Base-by-base conservation (phyloP, 1,140 invertebrate genomes). In the Cyphomyrmex costatus region DNA sequence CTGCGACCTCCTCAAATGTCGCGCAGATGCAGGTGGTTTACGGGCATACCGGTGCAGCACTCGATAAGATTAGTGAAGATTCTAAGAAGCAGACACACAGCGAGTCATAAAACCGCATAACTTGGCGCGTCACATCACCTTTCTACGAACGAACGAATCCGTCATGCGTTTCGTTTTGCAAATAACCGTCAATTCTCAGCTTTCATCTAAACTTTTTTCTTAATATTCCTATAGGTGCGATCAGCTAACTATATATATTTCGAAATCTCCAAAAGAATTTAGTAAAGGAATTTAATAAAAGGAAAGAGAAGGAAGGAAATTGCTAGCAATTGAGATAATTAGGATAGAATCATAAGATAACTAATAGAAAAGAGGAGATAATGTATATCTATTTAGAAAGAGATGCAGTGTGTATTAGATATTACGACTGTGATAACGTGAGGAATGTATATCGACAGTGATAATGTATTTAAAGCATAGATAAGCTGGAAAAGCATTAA, bases 11-110 rank as follows among this genome's bases (percentile, higher is more conserved):
- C 71, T 77, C 88, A 77, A 88, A 89, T 70, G 80, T 86, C 42
- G 36, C 73, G 56, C 78, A 58, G 79, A 89, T 89, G 71, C 88
- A 89, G 88, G 88, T 89, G 83, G n/a, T 51, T 33, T 33, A 16
- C 30, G 36, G 30, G 30, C 21, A 10, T 65, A 80, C 58, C 21
- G 36, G 6, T 21, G 16, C 63, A 21, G 60, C 27, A 8, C 42
- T 56, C 56, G 88, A 89, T 89, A 89, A 89, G 88, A 86, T 71
- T 89, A 86, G 87, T 46, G 21, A 30, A 63, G 74, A 71, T 82
- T 89, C 71, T 46, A 16, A 82, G 87, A 86, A 88, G 51, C 79
- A 79, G 66, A 33, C 33, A 36, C 30, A 7, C 16, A 21, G 77
- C 21, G 49, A 51, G n/a, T 42, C 12, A 46, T 36, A 78, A 74